Conservation (phyloP, 2,113 vertebrate species). For the Macrotus californicus region DNA sequence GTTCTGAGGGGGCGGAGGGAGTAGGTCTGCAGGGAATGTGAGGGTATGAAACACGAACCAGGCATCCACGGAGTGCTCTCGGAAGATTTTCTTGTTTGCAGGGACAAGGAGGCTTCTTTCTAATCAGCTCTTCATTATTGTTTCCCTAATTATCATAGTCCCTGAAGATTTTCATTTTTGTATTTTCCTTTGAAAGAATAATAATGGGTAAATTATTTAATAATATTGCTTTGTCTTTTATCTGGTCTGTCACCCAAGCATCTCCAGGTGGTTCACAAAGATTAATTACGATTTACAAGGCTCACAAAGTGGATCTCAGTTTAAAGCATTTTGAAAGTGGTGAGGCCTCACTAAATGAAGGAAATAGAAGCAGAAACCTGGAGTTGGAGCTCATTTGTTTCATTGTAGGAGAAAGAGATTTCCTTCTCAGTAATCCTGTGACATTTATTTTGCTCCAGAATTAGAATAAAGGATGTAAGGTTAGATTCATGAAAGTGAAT, state of each 20-base stretch:
- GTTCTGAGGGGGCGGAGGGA: not conserved
- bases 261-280: slow-evolving; percentile 50
- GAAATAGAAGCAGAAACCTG: slow-evolving; percentile 13
- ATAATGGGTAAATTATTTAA: slow-evolving; percentile 58
- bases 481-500: slow-evolving; percentile 22
- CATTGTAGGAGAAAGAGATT: slow-evolving; percentile 25
- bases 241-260: slow-evolving; percentile 44
- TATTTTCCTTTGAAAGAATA: slow-evolving; percentile 57
- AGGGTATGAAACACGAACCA: not conserved
- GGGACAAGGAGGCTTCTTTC: not conserved
- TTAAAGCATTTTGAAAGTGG: slow-evolving; percentile 47
- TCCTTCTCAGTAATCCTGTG: slow-evolving; percentile 10
- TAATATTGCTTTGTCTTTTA: slow-evolving; percentile 59
- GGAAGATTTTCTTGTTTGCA: slow-evolving; percentile 19
- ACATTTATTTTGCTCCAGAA: not conserved
- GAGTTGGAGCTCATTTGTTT: slow-evolving; percentile 27
- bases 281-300: slow-evolving; percentile 52
- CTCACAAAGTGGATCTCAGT: slow-evolving; percentile 36
- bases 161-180: slow-evolving; percentile 55
- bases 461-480: slow-evolving; percentile 30
- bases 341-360: slow-evolving; percentile 36
- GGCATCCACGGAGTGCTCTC: not conserved
- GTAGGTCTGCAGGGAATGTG: not conserved
- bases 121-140: slow-evolving; percentile 55
- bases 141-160: slow-evolving; percentile 47